A percentile compares a stretch with the other conserved stretches of the same genome.
These are phyloP conservation scores for Nemopilema nomurai DNA, from an alignment of 30 jellyfish, hydroid and myxozoan genomes.

Conservation along the genomic window DNA sequence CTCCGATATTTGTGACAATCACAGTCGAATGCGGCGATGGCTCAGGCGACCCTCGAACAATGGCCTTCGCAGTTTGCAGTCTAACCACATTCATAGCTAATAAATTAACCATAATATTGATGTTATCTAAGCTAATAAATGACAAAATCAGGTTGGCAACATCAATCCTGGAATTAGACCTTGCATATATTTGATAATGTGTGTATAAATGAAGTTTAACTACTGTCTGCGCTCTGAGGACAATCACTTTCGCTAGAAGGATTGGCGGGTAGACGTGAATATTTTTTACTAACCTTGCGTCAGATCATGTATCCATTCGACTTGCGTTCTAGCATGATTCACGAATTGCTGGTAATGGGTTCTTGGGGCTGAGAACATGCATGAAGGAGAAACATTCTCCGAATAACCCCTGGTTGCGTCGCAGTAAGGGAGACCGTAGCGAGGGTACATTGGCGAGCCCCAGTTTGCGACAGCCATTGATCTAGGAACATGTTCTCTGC, in stretches of 20 bases:
- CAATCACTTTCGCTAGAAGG: background rate
- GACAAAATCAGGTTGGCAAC: constrained; percentile 40
- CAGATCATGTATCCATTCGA: constrained; percentile 56
- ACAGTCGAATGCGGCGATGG: background rate
- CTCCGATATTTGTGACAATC: constrained; percentile 1
- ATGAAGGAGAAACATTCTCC: constrained; percentile 20
- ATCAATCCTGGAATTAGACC: background rate
- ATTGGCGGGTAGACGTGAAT: background rate
- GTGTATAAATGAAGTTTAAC: background rate
- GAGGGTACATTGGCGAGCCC: constrained; percentile 38
- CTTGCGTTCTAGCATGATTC: constrained; percentile 36
- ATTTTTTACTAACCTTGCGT: constrained; percentile 56
- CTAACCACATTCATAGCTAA: constrained; percentile 76
- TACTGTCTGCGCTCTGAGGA: background rate
- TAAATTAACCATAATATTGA: constrained; percentile 52
- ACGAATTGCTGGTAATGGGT: constrained; percentile 29
- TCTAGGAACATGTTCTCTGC: constrained; percentile 2
- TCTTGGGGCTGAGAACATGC: constrained; percentile 41
- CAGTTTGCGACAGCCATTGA: constrained; percentile 20
- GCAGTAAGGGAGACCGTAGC: constrained; percentile 29
- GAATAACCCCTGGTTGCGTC: constrained; percentile 36
- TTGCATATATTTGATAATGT: background rate
- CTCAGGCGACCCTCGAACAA: constrained; percentile 49
- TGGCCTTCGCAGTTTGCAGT: constrained; percentile 64
- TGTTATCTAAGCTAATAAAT: constrained; percentile 53